Percentiles rank a stretch among this genome's conserved stretches.
phyloP scores from a whole-genome alignment of 2,888 invertebrate species.

The Stegophylla sp. region DNA sequence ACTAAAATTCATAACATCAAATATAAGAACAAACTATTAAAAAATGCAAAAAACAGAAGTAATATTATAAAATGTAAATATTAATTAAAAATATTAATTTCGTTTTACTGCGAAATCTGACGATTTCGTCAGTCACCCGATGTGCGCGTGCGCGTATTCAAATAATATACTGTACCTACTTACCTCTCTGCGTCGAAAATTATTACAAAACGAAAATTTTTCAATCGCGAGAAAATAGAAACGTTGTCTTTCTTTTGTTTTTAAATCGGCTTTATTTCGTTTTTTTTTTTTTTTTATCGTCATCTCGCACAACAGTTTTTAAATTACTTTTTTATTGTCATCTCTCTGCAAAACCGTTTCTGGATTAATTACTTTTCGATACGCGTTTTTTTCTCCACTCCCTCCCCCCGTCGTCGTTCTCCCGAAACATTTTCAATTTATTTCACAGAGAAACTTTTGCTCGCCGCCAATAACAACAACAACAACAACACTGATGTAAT shows the following conservation, averaged over 20 bases:
- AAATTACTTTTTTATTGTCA: not conserved
- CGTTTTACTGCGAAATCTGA: no score
- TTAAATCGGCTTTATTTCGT: not conserved
- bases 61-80: no score
- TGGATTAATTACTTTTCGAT: slow-evolving; percentile 6
- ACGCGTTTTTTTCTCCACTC: not conserved
- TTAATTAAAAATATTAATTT: no score
- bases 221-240: not conserved
- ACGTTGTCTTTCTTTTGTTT: not conserved
- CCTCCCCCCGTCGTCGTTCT: no score
- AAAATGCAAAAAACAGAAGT: no score
- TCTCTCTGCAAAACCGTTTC: not conserved
- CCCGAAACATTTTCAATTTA: not conserved
- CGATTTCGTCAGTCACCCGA: no score
- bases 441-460: not conserved
- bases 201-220: not conserved
- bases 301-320: not conserved
- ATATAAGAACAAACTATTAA: no score
- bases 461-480: not conserved
- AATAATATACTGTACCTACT: no score
- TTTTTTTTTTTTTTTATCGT: not conserved
- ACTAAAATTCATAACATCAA: no score
- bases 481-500: not conserved
- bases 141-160: no score
- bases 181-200: no score